Conservation (phyloP, 2,797 vertebrate species). For the Alcedo atthis region DNA sequence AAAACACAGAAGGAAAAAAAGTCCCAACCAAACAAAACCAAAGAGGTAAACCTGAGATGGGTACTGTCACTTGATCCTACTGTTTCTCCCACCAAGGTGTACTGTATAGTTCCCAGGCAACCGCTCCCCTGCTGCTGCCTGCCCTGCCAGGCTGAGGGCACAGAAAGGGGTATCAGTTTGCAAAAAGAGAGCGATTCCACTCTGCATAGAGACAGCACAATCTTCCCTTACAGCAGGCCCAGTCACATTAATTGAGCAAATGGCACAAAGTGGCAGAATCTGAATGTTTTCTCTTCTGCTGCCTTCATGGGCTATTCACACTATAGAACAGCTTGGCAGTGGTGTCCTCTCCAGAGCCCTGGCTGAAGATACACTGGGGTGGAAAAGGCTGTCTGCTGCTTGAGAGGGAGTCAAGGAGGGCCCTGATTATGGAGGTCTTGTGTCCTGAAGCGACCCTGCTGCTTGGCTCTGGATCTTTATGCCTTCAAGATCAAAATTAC, state of each 20-base stretch:
- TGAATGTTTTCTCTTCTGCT: background rate
- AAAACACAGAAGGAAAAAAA: background rate
- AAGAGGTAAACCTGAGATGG: constrained; percentile 35
- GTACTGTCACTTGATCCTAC: constrained; percentile 36
- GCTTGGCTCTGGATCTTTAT: background rate
- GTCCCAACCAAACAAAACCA: background rate
- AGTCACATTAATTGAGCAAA: background rate
- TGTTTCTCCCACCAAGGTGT: background rate
- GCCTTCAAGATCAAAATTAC: background rate
- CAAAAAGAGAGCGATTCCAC: background rate
- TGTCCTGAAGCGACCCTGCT: background rate
- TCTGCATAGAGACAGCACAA: background rate
- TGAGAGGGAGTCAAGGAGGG: background rate
- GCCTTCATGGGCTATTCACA: accelerated
- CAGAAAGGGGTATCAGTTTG: background rate
- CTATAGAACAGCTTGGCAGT: background rate
- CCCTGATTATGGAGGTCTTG: background rate
- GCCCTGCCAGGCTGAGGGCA: background rate
- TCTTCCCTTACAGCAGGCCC: background rate
- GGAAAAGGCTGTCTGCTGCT: background rate
- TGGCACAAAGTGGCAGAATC: background rate
- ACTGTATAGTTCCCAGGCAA: constrained; percentile 30
- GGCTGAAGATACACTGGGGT: background rate
- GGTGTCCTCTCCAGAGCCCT: background rate
- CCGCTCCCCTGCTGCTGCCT: constrained; percentile 15